A percentile compares a stretch with the other conserved stretches of the same genome.
These are phyloP conservation scores for Arctia plantaginis DNA, from an alignment of 2,888 invertebrate genomes.

Conservation along the genomic window DNA sequence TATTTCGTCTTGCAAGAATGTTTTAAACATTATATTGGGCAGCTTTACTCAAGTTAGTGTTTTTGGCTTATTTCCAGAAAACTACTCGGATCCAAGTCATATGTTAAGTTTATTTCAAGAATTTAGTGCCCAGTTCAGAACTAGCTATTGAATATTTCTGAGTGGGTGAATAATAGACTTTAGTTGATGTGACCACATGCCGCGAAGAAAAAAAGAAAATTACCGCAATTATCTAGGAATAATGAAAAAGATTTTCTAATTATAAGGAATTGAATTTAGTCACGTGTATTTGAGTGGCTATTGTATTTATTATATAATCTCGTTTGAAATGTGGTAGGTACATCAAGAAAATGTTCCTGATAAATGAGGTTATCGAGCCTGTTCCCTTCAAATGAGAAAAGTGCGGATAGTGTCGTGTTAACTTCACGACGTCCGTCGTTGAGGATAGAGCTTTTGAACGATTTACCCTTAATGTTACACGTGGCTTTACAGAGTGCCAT, in stretches of 20 bases:
- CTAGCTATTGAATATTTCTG: conserved; percentile 41
- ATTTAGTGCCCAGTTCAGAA: conserved; percentile 52
- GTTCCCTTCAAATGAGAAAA: conserved; percentile 64
- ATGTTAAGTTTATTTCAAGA: conserved; percentile 73
- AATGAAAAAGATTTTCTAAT: background rate
- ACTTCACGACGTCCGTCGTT: conserved; percentile 70
- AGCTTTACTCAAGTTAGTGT: conserved; percentile 41
- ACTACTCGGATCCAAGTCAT: conserved; percentile 73
- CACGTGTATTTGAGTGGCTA: conserved; percentile 1
- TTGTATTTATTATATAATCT: background rate
- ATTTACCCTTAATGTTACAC: conserved; percentile 49
- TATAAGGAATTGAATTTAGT: background rate
- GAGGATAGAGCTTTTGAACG: conserved; percentile 68
- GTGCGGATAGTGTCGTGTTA: conserved; percentile 61
- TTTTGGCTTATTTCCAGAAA: conserved; percentile 72
- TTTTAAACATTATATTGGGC: conserved; percentile 29
- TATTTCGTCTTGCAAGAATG: conserved; percentile 35
- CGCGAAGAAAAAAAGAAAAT: conserved; percentile 19
- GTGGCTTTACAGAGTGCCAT: conserved; percentile 22
- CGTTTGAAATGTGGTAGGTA: conserved; percentile 1
- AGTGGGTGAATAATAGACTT: conserved; percentile 31
- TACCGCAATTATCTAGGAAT: conserved; percentile 17
- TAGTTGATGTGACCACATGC: conserved; percentile 21
- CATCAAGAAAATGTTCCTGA: conserved; percentile 22
- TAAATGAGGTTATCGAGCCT: conserved; percentile 42